Percentiles rank a stretch among this genome's conserved stretches.
Evolutionary conservation across 1,140 invertebrate genomes (phyloP).

Genomic region (Drosophila azteca): DNA sequence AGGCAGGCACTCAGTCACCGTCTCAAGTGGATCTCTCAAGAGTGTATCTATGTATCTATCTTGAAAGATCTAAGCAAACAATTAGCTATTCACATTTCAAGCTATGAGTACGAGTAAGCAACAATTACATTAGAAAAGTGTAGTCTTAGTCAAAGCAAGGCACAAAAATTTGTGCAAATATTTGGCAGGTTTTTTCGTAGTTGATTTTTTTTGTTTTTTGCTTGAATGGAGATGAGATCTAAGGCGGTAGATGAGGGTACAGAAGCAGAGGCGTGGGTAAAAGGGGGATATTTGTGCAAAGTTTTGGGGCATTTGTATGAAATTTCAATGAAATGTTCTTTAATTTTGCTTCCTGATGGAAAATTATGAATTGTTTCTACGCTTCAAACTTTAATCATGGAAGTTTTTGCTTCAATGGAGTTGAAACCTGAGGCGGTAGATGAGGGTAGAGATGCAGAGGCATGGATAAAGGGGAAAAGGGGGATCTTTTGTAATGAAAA

Average conservation of each 20-base stretch:
- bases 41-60: constrained; percentile 31
- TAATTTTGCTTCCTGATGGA: too few relatives aligned
- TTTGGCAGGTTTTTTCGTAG: constrained; percentile 43
- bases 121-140: constrained; percentile 54
- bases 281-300: too few relatives aligned
- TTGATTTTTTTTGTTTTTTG: constrained; percentile 18
- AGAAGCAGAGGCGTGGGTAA: too few relatives aligned
- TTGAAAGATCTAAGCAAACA: constrained; percentile 62
- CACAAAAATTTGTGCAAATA: constrained; percentile 63
- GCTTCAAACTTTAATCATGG: too few relatives aligned
- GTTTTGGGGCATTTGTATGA: too few relatives aligned
- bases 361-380: too few relatives aligned
- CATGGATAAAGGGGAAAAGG: too few relatives aligned
- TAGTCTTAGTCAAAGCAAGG: constrained; percentile 31
- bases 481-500: too few relatives aligned
- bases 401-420: too few relatives aligned
- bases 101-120: constrained; percentile 45
- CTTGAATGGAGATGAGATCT: constrained; percentile 43
- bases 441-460: too few relatives aligned
- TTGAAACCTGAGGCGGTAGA: too few relatives aligned
- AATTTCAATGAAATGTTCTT: too few relatives aligned
- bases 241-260: neutral
- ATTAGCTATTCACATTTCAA: constrained; percentile 77
- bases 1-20: constrained; percentile 10
- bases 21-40: constrained; percentile 27